phyloP scores from a whole-genome alignment of 2,113 vertebrate species.

The Myrmecobius fasciatus region DNA sequence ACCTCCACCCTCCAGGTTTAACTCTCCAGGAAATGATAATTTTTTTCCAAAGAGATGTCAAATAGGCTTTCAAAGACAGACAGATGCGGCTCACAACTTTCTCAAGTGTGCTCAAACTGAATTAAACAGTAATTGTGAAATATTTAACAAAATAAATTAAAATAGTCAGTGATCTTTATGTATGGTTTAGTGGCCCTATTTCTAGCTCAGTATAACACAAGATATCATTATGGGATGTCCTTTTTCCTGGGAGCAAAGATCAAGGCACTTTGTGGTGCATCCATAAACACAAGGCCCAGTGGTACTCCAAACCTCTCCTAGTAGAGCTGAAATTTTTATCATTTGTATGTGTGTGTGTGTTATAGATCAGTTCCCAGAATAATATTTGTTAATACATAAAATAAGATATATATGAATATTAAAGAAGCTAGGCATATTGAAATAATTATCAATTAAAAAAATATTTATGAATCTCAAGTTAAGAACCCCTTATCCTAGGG shows the following conservation, averaged over 20 bases:
- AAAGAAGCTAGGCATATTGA: not conserved
- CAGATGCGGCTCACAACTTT: not conserved
- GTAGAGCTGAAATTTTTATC: not conserved
- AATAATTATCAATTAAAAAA: not conserved
- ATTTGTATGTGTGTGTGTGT: not conserved
- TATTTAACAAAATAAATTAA: not conserved
- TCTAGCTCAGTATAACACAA: not conserved
- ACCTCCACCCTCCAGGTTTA: not conserved
- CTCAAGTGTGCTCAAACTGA: not conserved
- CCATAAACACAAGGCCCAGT: too few species aligned
- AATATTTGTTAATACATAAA: not conserved
- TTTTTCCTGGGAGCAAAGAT: not conserved
- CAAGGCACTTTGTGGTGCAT: not conserved
- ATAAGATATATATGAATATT: not conserved
- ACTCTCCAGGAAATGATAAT: not conserved
- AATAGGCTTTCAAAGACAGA: not conserved
- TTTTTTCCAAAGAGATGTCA: not conserved
- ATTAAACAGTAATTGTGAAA: not conserved
- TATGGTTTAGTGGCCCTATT: not conserved
- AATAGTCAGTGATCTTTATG: not conserved
- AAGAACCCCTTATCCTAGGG: not conserved
- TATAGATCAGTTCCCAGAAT: not conserved
- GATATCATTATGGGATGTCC: not conserved
- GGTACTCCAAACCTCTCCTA: not conserved
- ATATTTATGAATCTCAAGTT: not conserved